Conservation (phyloP, 2,113 vertebrate genomes). For the Silurus asotus region DNA sequence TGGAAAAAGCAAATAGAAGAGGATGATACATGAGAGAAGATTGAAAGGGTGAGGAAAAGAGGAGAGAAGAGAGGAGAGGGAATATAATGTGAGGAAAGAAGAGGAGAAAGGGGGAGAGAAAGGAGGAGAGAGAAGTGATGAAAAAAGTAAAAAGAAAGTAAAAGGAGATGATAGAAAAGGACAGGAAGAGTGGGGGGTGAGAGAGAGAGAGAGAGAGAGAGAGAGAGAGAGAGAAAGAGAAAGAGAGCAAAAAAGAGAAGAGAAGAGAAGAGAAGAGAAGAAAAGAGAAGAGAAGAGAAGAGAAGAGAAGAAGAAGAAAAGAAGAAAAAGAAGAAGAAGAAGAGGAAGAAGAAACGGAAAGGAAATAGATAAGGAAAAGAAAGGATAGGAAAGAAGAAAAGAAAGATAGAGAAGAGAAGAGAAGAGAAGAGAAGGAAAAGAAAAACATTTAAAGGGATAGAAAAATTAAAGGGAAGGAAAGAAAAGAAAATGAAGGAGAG, state of each 20-base stretch:
- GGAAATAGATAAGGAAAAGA: not conserved
- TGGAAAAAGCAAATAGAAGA: not conserved
- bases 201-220: no score
- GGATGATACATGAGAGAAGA: not conserved
- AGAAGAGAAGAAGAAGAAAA: not conserved
- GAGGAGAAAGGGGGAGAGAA: not conserved
- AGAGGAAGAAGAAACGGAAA: no score
- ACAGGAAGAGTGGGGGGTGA: no score
- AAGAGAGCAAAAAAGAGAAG: accelerated
- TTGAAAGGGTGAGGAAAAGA: not conserved
- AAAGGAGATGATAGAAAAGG: not conserved
- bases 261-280: not conserved
- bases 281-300: not conserved
- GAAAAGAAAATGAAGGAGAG: not conserved
- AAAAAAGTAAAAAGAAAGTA: no score
- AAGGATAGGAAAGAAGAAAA: not conserved
- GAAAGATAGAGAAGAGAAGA: not conserved
- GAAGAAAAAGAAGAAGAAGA: not conserved
- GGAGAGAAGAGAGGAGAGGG: no score
- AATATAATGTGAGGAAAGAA: no score
- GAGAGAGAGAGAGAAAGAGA: no score
- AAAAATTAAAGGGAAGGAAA: not conserved
- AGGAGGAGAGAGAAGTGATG: no score
- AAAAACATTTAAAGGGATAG: not conserved
- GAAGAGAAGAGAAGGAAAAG: not conserved